These are phyloP conservation scores for Danio jaintianensis DNA, from an alignment of 2,797 vertebrate genomes.

Conservation along the genomic window DNA sequence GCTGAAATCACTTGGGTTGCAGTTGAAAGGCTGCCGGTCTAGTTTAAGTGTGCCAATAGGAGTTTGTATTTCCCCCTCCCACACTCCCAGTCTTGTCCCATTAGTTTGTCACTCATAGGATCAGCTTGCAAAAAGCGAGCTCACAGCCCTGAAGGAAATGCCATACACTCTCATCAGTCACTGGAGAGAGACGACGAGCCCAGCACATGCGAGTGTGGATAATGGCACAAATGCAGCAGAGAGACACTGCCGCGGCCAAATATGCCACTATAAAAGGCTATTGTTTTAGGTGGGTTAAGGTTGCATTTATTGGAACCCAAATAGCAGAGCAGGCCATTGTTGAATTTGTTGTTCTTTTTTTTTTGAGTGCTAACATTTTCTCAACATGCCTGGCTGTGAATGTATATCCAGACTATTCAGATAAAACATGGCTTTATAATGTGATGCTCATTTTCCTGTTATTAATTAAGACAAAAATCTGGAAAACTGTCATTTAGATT, in stretches of 20 bases:
- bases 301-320: constrained; percentile 66
- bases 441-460: neutral
- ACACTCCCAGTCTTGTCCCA: constrained; percentile 63
- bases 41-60: constrained; percentile 20
- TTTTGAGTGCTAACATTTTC: constrained; percentile 16
- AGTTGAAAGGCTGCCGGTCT: constrained; percentile 23
- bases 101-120: constrained; percentile 67
- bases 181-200: constrained; percentile 55
- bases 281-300: constrained; percentile 60
- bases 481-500: neutral
- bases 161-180: constrained; percentile 73
- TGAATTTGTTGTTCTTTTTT: neutral
- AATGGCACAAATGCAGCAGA: constrained; percentile 69
- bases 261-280: constrained; percentile 60
- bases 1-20: constrained; percentile 43
- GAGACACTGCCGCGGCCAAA: constrained; percentile 66
- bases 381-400: neutral
- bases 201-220: constrained; percentile 22
- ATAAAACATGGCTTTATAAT: constrained; percentile 12
- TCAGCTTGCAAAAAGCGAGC: constrained; percentile 70
- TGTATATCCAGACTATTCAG: neutral
- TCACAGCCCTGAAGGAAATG: constrained; percentile 69
- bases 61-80: constrained; percentile 50
- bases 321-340: neutral
- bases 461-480: neutral